Evolutionary conservation across 2,797 vertebrate species (phyloP).

Genomic region (Premnoplex brunnescens): DNA sequence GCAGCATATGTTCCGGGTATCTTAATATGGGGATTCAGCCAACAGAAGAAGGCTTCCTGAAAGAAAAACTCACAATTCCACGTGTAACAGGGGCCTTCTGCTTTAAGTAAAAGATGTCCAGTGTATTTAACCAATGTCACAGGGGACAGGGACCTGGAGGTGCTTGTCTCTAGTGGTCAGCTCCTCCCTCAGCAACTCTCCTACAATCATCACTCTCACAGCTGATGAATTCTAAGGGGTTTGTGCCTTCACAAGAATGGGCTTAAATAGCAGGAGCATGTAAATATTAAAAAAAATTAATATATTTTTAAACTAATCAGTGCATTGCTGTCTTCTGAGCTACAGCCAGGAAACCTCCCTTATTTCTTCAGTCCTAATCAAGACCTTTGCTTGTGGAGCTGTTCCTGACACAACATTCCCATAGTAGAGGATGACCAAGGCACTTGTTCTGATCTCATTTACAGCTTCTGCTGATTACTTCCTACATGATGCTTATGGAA

Average conservation of each 20-base stretch:
- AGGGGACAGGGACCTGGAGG: background rate
- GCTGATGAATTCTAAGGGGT: background rate
- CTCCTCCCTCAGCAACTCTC: background rate
- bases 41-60: background rate
- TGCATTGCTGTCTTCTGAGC: background rate
- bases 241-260: background rate
- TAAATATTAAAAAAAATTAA: background rate
- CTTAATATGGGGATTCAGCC: background rate
- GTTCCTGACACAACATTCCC: background rate
- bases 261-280: background rate
- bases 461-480: background rate
- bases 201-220: background rate
- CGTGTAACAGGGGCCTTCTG: rapidly evolving
- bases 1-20: background rate
- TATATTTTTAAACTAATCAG: background rate
- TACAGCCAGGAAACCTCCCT: background rate
- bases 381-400: background rate
- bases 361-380: background rate
- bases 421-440: background rate
- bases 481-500: background rate
- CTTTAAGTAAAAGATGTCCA: background rate
- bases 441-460: background rate
- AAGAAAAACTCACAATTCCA: background rate
- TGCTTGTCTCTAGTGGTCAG: background rate
- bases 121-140: background rate